A percentile compares a stretch with the other conserved stretches of the same genome.
phyloP scores from a whole-genome alignment of 1,140 invertebrate species.

The Dendroctonus valens region DNA sequence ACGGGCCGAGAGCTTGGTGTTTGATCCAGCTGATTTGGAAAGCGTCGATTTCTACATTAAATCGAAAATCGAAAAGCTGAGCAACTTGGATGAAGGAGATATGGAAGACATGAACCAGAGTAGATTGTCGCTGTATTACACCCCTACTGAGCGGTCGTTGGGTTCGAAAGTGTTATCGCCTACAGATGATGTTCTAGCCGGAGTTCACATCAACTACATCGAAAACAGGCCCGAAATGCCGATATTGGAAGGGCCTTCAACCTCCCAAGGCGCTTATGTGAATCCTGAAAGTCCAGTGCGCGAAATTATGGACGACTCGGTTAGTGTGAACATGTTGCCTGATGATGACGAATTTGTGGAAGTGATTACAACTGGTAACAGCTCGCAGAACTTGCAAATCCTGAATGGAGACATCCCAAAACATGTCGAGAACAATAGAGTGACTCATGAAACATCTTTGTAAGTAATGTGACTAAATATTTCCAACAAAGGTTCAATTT shows the following conservation, averaged over 20 bases:
- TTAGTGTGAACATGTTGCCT: not conserved
- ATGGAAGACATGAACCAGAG: constrained; percentile 60
- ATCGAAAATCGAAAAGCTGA: constrained; percentile 59
- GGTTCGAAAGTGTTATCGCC: constrained; percentile 38
- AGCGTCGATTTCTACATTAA: constrained; percentile 66
- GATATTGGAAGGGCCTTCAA: constrained; percentile 32
- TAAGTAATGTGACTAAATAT: constrained; percentile 3
- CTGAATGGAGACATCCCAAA: constrained; percentile 1
- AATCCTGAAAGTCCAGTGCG: constrained; percentile 12
- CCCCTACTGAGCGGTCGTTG: constrained; percentile 64
- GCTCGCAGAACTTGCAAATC: constrained; percentile 11
- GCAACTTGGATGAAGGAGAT: constrained; percentile 45
- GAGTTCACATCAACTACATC: constrained; percentile 48
- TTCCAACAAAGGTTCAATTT: too few relatives aligned
- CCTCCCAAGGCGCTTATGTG: constrained; percentile 29
- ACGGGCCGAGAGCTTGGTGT: constrained; percentile 71
- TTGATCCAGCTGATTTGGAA: constrained; percentile 64
- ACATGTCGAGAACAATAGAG: constrained; percentile 3
- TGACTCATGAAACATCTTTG: constrained; percentile 33
- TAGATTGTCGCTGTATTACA: constrained; percentile 73
- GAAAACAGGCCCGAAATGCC: constrained; percentile 36
- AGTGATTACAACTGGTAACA: not conserved
- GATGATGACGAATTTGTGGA: constrained; percentile 3
- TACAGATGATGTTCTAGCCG: constrained; percentile 36
- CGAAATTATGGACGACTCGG: constrained; percentile 9